These are phyloP conservation scores for Pionites leucogaster DNA, from an alignment of 2,113 vertebrate species.

Conservation along the genomic window DNA sequence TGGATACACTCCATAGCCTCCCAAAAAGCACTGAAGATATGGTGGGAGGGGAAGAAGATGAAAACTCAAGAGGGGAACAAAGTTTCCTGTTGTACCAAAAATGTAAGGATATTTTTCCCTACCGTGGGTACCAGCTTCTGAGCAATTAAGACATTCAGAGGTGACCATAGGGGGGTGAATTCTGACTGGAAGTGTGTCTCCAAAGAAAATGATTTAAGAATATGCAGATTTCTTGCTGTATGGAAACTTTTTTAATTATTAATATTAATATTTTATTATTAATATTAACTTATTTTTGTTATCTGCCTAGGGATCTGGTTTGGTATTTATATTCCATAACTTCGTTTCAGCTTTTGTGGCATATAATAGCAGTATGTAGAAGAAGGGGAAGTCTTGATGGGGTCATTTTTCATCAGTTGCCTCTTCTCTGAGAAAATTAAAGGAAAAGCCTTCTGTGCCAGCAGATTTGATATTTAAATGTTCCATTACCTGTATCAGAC, in stretches of 20 bases:
- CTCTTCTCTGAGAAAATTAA: neutral
- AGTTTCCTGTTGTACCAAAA: neutral
- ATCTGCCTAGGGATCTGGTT: neutral
- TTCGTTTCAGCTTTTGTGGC: neutral
- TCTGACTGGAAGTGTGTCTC: constrained; percentile 28
- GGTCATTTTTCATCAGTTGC: neutral
- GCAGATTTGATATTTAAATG: neutral
- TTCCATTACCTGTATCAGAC: neutral
- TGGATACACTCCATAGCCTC: neutral
- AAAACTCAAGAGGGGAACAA: neutral
- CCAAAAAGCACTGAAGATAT: neutral
- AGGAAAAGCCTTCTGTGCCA: neutral
- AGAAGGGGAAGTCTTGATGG: neutral
- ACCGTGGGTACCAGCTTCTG: neutral
- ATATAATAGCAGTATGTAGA: neutral
- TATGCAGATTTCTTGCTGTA: constrained; percentile 63
- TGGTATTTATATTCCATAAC: constrained; percentile 19
- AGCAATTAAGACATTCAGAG: neutral
- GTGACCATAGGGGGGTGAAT: neutral
- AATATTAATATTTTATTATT: constrained; percentile 67
- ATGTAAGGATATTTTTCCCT: neutral
- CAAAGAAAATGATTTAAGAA: constrained; percentile 58
- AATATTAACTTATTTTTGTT: constrained; percentile 70
- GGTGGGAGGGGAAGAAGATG: neutral
- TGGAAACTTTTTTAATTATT: constrained; percentile 34